Conservation (phyloP, 2,888 invertebrate species). For the Tridacna crocea region DNA sequence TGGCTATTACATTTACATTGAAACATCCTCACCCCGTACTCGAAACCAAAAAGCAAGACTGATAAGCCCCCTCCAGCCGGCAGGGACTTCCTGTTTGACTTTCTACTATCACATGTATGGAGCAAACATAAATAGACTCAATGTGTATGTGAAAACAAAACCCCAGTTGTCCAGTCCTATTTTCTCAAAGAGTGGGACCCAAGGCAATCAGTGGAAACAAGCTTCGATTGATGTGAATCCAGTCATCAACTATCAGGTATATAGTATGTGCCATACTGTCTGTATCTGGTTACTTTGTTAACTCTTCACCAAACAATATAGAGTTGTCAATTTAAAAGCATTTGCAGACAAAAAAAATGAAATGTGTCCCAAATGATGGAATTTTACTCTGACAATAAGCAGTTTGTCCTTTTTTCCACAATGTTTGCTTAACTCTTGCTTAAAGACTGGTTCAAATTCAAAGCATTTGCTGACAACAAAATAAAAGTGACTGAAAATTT, state of each 20-base stretch:
- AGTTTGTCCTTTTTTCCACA: no score
- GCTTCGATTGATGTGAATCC: constrained; percentile 68
- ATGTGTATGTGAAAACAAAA: constrained; percentile 73
- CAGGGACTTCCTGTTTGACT: constrained; percentile 66
- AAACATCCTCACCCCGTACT: constrained; percentile 67
- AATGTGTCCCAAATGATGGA: no score
- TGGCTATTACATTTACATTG: constrained; percentile 74
- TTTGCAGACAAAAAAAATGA: no score
- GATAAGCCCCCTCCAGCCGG: constrained; percentile 61
- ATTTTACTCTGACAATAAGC: no score
- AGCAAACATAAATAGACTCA: constrained; percentile 72
- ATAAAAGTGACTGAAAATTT: no score
- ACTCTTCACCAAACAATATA: no score
- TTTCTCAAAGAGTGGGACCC: constrained; percentile 72
- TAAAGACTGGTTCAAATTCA: no score
- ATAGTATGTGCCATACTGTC: not conserved
- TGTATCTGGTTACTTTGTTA: no score
- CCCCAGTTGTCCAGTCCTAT: constrained; percentile 63
- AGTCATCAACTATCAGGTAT: constrained; percentile 69
- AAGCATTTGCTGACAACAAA: no score
- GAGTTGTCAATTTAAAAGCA: no score
- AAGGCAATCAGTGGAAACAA: constrained; percentile 73
- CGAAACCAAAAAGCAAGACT: constrained; percentile 86
- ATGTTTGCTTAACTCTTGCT: no score
- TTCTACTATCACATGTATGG: constrained; percentile 82